These are phyloP conservation scores for Tapirus indicus DNA, from an alignment of 2,797 vertebrate genomes.

Conservation along the genomic window DNA sequence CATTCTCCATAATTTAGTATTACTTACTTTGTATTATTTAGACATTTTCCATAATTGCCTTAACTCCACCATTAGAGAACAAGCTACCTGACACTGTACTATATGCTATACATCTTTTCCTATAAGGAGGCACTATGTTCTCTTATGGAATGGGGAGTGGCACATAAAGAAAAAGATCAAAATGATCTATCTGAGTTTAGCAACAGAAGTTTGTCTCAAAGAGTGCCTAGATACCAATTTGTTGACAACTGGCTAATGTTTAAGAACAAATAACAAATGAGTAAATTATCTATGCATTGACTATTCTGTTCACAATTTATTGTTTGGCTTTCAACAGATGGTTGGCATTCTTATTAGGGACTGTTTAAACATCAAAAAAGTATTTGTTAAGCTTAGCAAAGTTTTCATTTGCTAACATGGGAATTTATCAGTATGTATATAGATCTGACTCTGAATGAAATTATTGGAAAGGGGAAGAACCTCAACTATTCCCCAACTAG, in stretches of 20 bases:
- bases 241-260: slow-evolving; percentile 17
- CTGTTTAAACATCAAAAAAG: slow-evolving; percentile 31
- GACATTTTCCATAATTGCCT: slow-evolving; percentile 15
- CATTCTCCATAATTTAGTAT: slow-evolving; percentile 26
- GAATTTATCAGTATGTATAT: background rate
- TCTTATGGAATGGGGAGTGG: background rate
- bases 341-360: slow-evolving; percentile 28
- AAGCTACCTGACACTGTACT: background rate
- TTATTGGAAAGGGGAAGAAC: background rate
- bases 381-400: slow-evolving; percentile 46
- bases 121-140: background rate
- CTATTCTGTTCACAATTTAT: slow-evolving; percentile 39
- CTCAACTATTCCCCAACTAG: background rate
- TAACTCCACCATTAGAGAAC: background rate
- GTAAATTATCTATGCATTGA: slow-evolving; percentile 8
- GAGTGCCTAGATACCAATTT: slow-evolving; percentile 19
- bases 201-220: background rate
- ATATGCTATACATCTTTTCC: background rate
- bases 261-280: slow-evolving; percentile 48
- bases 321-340: slow-evolving; percentile 39
- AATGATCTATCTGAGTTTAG: background rate
- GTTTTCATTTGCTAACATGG: background rate
- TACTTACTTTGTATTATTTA: slow-evolving; percentile 28
- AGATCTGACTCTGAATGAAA: background rate
- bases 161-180: background rate